These are phyloP conservation scores for Clistopyga incitator DNA, from an alignment of 2,888 invertebrate species.

Conservation along the genomic window DNA sequence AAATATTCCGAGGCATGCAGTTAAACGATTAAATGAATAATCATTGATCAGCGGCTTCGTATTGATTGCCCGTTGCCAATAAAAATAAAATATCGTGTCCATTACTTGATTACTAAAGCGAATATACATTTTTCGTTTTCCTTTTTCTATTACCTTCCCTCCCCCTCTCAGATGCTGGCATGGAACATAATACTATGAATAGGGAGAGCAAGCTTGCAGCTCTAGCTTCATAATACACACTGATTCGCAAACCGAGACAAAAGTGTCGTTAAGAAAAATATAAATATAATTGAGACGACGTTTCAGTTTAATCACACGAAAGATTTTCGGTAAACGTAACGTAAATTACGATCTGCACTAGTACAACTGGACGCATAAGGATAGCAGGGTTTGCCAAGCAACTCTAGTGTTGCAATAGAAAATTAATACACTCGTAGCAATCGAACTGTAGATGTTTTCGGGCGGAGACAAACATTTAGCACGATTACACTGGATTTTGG, in stretches of 20 bases:
- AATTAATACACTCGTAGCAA: slow-evolving; percentile 1
- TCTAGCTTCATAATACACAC: slow-evolving; percentile 61
- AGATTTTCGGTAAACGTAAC: slow-evolving; percentile 31
- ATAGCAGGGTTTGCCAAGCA: slow-evolving; percentile 74
- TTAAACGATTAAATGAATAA: slow-evolving; percentile 52
- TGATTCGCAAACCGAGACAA: slow-evolving; percentile 32
- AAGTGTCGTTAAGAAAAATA: slow-evolving; percentile 35
- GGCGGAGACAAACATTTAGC: slow-evolving; percentile 27
- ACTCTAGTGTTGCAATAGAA: slow-evolving; percentile 55
- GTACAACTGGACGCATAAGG: slow-evolving; percentile 82
- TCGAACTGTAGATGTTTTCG: slow-evolving; percentile 20
- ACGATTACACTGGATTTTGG: slow-evolving; percentile 37
- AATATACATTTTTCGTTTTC: slow-evolving; percentile 68
- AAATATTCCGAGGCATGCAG: slow-evolving; percentile 63
- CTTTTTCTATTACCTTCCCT: slow-evolving; percentile 85
- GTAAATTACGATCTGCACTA: slow-evolving; percentile 70
- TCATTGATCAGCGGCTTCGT: slow-evolving; percentile 46
- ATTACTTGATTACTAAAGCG: slow-evolving; percentile 65
- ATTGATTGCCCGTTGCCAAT: slow-evolving; percentile 35
- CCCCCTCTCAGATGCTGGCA: slow-evolving; percentile 87
- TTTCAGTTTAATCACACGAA: slow-evolving; percentile 30
- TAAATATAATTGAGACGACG: slow-evolving; percentile 66
- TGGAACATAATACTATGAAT: slow-evolving; percentile 85
- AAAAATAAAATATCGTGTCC: slow-evolving; percentile 7
- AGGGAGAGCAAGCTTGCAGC: slow-evolving; percentile 74